Evolutionary conservation across 2,797 vertebrate genomes (phyloP), one percentile per base, ranked within the genome.

Genomic region (Sebastes minor): DNA sequence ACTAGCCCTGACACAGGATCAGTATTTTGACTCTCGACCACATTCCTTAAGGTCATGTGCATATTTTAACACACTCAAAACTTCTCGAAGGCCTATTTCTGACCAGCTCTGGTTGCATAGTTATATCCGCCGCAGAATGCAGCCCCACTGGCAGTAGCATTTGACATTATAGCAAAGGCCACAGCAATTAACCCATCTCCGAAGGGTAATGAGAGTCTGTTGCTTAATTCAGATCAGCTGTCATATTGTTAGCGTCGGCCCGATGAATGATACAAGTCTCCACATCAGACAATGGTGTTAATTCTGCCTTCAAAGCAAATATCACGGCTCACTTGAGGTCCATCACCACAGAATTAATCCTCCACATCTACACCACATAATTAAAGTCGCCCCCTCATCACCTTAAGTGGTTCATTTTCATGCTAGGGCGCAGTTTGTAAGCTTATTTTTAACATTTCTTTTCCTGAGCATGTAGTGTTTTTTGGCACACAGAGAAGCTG

Each of bases 121-220:
- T 79, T 22, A 65, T 85, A 63, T 84, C 55, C n/a, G 22, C 69
- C 46, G 25, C 60, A 60, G 25, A 84, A 28, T 22, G 2, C 55
- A 52, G 22, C 61, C 28, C 66, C 35, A 9, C 68, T 67, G 28
- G 30, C 74, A 32, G 57, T 30, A 73, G 82, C 73, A 27, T 83
- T 22, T 82, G 83, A 88, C 84, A 80, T 78, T 57, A 55, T 56
- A 63, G 68, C 72, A 87, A 88, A 91, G 66, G 92, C 82, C 86
- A 59, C 52, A 13, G 81, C 83, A 85, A 70, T 93, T 90, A 90
- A 90, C 90, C 88, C 57, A 6, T 73, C 67, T 67, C 78, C 46
- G 84, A 87, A 84, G 74, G 61, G 74, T 88, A 92, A 92, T 87
- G 87, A 88, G 88, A 80, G 77, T 69, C 72, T 20, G 30, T 42